Evolutionary conservation across 2,797 vertebrate species (phyloP).

Genomic region (Thaleichthys pacificus): DNA sequence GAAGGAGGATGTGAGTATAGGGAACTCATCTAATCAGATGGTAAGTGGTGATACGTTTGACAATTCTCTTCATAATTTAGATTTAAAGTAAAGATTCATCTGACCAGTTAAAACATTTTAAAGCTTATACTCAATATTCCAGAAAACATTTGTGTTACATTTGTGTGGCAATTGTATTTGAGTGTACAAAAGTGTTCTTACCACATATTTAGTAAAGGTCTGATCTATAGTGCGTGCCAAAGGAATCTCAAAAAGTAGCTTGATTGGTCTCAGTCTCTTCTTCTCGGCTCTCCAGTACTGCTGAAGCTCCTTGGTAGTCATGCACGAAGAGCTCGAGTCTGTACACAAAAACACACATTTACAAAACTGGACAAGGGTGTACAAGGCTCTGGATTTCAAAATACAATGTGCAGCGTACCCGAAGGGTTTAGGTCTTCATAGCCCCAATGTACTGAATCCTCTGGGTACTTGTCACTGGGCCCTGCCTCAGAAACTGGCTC

Average conservation of each 20-base stretch:
- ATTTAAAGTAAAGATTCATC: neutral
- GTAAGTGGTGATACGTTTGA: neutral
- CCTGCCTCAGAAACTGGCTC: neutral
- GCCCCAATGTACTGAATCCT: neutral
- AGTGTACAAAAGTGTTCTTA: slow-evolving; percentile 51
- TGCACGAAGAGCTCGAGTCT: slow-evolving; percentile 62
- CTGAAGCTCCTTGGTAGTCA: slow-evolving; percentile 92
- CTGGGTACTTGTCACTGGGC: neutral
- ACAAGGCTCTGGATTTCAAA: neutral
- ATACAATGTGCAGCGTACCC: neutral
- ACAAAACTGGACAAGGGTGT: neutral
- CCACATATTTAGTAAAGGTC: slow-evolving; percentile 83
- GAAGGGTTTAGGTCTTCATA: neutral
- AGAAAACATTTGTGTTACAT: too few species aligned
- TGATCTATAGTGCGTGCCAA: slow-evolving; percentile 76
- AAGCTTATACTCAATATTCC: too few species aligned
- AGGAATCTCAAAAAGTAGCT: slow-evolving; percentile 87
- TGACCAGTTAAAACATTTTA: too few species aligned
- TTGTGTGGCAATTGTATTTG: too few species aligned
- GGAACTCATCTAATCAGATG: neutral
- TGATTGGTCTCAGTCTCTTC: slow-evolving; percentile 66
- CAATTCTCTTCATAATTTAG: neutral
- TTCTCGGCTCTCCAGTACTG: slow-evolving; percentile 83
- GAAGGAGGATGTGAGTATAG: neutral
- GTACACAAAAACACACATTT: slow-evolving; percentile 30